Base-by-base conservation (phyloP, 2,888 invertebrate genomes). In the Hirtodrosophila duncani region DNA sequence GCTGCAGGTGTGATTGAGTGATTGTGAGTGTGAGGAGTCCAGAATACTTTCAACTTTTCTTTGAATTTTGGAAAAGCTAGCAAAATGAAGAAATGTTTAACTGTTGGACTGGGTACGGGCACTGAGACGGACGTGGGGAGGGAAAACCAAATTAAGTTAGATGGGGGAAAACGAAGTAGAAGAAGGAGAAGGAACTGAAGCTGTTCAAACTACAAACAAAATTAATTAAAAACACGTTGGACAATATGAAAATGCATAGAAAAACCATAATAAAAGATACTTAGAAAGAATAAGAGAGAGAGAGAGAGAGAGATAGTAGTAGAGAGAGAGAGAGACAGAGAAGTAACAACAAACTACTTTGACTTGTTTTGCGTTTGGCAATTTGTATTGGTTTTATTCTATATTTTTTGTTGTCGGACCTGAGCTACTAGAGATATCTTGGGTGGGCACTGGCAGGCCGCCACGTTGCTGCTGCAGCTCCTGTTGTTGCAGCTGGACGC, bases 361-460 rank as follows among this genome's bases (percentile, higher is more conserved):
- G 63, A n/a, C n/a, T 45, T 55, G 20, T 36, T 10, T 36, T 43
- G 39, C 39, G 14, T n/a, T n/a, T n/a, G n/a, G 63, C 23, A 51
- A 59, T 63, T 57, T 43, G 41, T 50, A 6, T 21, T 11, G 6
- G 5, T 24, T 49, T 11, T 26, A 29, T 48, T 31, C 37, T 45
- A 37, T 56, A 43, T 30, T 24, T 24, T 46, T 51, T 56, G 72
- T 83, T 82, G 83, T 46, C 85, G 86, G 85, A 86, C 87, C 86
- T 87, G 87, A 87, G 58, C 86, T 86, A 77, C 86, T 86, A 63
- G 87, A 86, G 48, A 86, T 83, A 69, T 86, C 88, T 88, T 87
- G 87, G 86, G 84, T 84, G 87, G 88, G 87, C 88, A 89, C 80
- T 83, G 88, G 84, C 88, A 89, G 86, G 87, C 88, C 79, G 67